A percentile compares a stretch with the other conserved stretches of the same genome.
phyloP scores from a whole-genome alignment of 2,113 vertebrate species.

The Plecotus auritus region DNA sequence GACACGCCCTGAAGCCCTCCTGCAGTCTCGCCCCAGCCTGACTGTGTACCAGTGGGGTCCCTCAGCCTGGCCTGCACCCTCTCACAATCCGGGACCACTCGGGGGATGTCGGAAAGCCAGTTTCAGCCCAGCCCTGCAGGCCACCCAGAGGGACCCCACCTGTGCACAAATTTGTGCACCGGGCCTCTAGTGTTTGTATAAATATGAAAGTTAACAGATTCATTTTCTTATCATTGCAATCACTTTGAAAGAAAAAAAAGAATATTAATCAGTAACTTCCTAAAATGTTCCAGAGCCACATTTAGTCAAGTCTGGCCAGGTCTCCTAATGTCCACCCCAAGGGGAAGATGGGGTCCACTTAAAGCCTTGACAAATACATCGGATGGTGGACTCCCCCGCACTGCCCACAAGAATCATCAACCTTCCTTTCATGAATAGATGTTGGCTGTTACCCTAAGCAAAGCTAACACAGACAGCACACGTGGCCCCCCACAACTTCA shows the following conservation, averaged over 20 bases:
- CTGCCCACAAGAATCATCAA: neutral
- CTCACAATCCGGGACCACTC: too few relatives aligned
- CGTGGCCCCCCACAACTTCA: fast-evolving
- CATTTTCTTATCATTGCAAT: neutral
- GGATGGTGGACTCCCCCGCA: fast-evolving
- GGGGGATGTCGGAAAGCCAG: too few relatives aligned
- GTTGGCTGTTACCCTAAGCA: neutral
- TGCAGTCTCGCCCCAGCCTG: too few relatives aligned
- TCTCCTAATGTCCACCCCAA: neutral
- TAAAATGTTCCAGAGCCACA: neutral
- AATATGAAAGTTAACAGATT: neutral
- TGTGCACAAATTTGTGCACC: too few relatives aligned
- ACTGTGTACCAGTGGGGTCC: too few relatives aligned
- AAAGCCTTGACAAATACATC: neutral
- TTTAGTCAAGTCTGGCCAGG: neutral
- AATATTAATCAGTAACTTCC: neutral
- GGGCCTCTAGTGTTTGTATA: neutral
- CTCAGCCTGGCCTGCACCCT: too few relatives aligned
- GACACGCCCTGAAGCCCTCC: too few relatives aligned
- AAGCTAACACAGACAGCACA: neutral
- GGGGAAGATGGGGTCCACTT: neutral
- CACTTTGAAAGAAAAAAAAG: neutral
- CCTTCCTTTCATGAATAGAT: neutral
- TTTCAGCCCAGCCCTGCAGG: too few relatives aligned
- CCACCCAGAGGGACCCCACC: too few relatives aligned